Base-by-base conservation (phyloP, 2,888 invertebrate species). In the Galerucella nymphaeae region DNA sequence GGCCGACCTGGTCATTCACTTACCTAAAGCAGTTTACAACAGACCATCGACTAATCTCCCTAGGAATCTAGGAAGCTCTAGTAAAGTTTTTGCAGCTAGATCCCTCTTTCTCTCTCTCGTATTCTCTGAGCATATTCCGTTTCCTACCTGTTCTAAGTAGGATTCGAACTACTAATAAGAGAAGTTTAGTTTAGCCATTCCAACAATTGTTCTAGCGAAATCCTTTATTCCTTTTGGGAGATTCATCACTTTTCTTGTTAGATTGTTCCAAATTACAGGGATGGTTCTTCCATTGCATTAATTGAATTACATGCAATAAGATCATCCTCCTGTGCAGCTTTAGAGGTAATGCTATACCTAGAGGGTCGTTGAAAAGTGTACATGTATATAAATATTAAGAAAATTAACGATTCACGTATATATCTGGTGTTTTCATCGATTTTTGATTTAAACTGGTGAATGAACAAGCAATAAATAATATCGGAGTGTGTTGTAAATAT, bases 1-100 rank as follows among this genome's bases (percentile, higher is more conserved):
- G 2, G 68, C 61, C 50, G 62, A 69, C 62, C 62, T 62, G 68
- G 68, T 62, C 68, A 62, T 69, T 69, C 53, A 61, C 62, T 69
- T 69, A 62, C 62, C 62, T 61, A 55, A 69, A 69, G 68, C 62
- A 62, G 62, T 69, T 69, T 69, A 69, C 68, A 53, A 42, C 62
- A 50, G 61, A 53, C 53, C 68, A 62, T 62, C 62, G 68, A 68
- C 50, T 68, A 68, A 68, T 67, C 57, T 57, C 57, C 11, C 30
- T 5, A n/a, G 50, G 64, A 30, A 14, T 65, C 68, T 69, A 23
- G 18, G 50, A 62, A 67, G 67, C 67, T 45, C 1, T 30, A 23
- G 20, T 16, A 64, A 69, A 69, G 18, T 69, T 69, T 69, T 69
- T 62, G 55, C 53, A 69, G 68, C 42, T 9, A 30, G 9, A 67